Base-by-base conservation (phyloP, 2,888 invertebrate species). In the Megamerina dolium region DNA sequence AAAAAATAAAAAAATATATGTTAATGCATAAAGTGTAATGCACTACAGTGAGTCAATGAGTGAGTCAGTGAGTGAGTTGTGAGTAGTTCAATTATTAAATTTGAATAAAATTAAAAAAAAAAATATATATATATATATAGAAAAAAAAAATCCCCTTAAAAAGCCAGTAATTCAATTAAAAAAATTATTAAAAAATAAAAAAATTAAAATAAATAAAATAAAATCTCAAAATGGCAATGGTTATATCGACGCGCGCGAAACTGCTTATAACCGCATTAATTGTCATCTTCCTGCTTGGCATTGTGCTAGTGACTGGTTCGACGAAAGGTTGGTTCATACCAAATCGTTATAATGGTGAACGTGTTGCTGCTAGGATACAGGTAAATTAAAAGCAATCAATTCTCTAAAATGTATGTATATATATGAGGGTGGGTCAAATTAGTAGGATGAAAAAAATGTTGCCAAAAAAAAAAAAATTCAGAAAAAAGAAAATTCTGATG, bases 321-420 rank as follows among this genome's bases (percentile, higher is more conserved):
- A 73, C 79, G 30, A 75, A 79, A 53, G 81, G 81, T 53, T 80
- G 80, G 79, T 81, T 81, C 61, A 74, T 76, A 52, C 72, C 74
- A 41, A 72, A 74, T 56, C 70, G 72, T 38, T 67, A 69, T 55
- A 71, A 74, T 54, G 77, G 77, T 56, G 75, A 75, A 52, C 68
- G 75, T 57, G 76, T 75, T 58, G 77, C 77, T 52, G 75, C 76
- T 61, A 73, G 77, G 59, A 74, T 75, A 66, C 77, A 77, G 77
- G 77, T 77, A 75, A 66, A 47, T 38, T n/a, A n/a, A n/a, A n/a
- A n/a, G n/a, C n/a, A n/a, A n/a, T n/a, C n/a, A n/a, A n/a, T n/a
- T n/a, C n/a, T n/a, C n/a, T n/a, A n/a, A n/a, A n/a, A n/a, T n/a
- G n/a, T n/a, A 30, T 13, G 16, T 10, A 33, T 5, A 14, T 17